Base-by-base conservation (phyloP, 30 jellyfish, hydroid and myxozoan species). In the Clytia hemisphaerica region DNA sequence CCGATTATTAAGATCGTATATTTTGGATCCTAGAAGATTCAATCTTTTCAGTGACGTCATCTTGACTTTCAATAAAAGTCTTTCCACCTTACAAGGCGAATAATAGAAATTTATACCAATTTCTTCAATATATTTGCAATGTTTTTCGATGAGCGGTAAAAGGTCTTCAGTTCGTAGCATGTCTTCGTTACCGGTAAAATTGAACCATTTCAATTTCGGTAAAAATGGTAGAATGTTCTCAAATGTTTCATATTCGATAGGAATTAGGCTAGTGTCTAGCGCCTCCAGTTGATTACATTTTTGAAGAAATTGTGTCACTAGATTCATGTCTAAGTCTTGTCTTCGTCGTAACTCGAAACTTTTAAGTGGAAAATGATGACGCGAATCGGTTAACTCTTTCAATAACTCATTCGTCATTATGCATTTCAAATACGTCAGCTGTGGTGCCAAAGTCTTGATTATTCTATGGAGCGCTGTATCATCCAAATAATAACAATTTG, bases 141-240 rank as follows among this genome's bases (percentile, higher is more conserved):
- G 49, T 12, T 28, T 31, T 5, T 38, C 25, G 14, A 57, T 22
- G 6, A 57, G 44, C 35, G 25, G 1, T 4, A 57, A 22, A 9
- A 33, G 44, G 16, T 57, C 70, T 1, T 26, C 30, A 2, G 70
- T 57, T 57, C 30, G 25, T 1, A 57, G 44, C 7, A 1, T 57
- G n/a, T n/a, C n/a, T 1, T 57, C 57, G 30, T 57, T 38, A 21
- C 70, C 70, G 6, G 70, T 45, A 33, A 57, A 57, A 31, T 33
- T 25, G 44, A 57, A 31, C 70, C 70, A 57, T 5, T 31, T 25
- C 70, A 57, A 57, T 38, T 57, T 57, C 12, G 70, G 44, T 10
- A 57, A n/a, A 22, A 22, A 5, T 6, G 70, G 70, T 3, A 57
- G 70, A 26, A 57, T 28, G 44, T 57, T 10, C 16, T 57, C 19